A percentile compares a stretch with the other conserved stretches of the same genome.
These are phyloP conservation scores for Astyanax mexicanus DNA, from an alignment of 2,797 vertebrate genomes.

Conservation along the genomic window DNA sequence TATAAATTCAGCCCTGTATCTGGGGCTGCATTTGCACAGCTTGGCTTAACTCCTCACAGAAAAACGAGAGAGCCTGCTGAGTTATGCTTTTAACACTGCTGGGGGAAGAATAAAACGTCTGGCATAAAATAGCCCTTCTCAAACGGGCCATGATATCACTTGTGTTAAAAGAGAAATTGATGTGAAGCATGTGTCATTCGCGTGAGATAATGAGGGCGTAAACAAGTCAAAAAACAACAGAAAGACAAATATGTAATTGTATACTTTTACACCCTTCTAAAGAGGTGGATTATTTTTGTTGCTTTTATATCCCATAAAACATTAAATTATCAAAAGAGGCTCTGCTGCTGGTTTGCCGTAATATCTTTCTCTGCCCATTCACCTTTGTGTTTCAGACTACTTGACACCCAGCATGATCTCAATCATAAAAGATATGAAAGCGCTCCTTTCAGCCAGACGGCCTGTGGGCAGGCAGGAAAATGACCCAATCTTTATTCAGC, in stretches of 20 bases:
- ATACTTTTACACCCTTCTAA: slow-evolving; percentile 20
- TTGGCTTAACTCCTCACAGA: slow-evolving; percentile 32
- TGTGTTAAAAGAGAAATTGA: slow-evolving; percentile 24
- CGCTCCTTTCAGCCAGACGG: slow-evolving; percentile 34
- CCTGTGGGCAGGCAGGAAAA: slow-evolving; percentile 43
- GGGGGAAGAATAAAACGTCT: slow-evolving; percentile 21
- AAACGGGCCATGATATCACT: slow-evolving; percentile 15
- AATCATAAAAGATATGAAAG: slow-evolving; percentile 50
- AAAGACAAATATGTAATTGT: slow-evolving; percentile 30
- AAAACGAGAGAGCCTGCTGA: slow-evolving; percentile 44
- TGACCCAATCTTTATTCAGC: slow-evolving; percentile 48
- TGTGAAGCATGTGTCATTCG: slow-evolving; percentile 38
- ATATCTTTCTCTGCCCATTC: slow-evolving; percentile 36
- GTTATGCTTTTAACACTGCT: slow-evolving; percentile 21
- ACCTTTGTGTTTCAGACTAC: slow-evolving; percentile 35
- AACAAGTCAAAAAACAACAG: slow-evolving; percentile 17
- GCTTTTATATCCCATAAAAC: background rate
- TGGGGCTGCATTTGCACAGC: slow-evolving; percentile 21
- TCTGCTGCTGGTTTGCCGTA: slow-evolving; percentile 9
- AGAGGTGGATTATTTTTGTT: background rate
- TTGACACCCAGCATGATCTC: slow-evolving; percentile 52
- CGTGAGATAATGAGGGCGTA: slow-evolving; percentile 40
- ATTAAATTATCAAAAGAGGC: background rate
- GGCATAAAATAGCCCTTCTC: slow-evolving; percentile 20
- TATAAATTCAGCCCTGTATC: slow-evolving; percentile 24